phyloP scores from a whole-genome alignment of 2,888 invertebrate genomes.

The Agrotis exclamationis region DNA sequence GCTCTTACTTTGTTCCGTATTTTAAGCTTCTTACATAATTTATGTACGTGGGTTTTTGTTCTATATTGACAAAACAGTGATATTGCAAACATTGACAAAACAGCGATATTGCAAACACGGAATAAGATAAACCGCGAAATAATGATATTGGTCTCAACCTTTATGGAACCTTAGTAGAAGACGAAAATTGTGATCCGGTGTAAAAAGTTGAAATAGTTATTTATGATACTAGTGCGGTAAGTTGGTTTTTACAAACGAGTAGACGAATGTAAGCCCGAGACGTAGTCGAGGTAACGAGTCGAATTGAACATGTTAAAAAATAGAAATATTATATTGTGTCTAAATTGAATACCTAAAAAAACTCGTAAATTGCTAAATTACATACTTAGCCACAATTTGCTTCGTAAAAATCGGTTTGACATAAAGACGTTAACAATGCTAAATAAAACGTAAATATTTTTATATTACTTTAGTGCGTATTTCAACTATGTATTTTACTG shows the following conservation, averaged over 20 bases:
- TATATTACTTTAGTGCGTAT: constrained; percentile 28
- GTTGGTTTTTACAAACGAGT: no score
- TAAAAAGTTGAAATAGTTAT: no score
- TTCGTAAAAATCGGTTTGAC: constrained; percentile 12
- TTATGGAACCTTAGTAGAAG: background rate
- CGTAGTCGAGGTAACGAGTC: no score
- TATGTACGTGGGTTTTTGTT: constrained; percentile 45
- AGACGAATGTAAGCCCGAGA: no score
- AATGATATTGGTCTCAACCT: background rate
- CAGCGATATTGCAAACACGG: no score
- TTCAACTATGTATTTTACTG: constrained; percentile 27
- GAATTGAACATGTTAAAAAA: no score
- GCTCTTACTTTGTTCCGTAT: constrained; percentile 63
- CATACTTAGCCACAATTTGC: background rate
- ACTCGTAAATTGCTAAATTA: no score
- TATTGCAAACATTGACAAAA: background rate
- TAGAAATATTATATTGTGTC: no score
- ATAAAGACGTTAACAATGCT: constrained; percentile 32
- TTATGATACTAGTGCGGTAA: no score
- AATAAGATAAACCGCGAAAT: background rate
- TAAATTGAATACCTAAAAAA: background rate
- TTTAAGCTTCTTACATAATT: constrained; percentile 52
- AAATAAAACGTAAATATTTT: constrained; percentile 34
- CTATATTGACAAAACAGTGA: constrained; percentile 24
- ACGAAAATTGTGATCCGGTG: background rate